Evolutionary conservation across 2,113 vertebrate species (phyloP), one percentile per base, ranked within the genome.

Genomic region (Gnathonemus echidnorhynchus): DNA sequence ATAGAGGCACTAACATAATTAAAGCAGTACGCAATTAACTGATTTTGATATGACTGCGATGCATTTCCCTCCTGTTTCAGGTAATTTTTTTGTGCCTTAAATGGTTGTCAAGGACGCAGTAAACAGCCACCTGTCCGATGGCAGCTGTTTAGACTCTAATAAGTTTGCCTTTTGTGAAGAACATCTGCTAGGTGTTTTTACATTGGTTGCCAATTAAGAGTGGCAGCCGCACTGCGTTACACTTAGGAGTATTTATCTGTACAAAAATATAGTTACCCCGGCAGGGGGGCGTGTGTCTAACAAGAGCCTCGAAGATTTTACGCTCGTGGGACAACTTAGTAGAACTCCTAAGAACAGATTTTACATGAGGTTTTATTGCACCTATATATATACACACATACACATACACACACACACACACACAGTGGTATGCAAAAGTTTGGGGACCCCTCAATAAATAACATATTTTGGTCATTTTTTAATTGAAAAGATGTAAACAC

Each of bases 51-150:
- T n/a, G 53, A 62, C 39, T 80, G 27, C 66, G 19, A 27, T 49
- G 27, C 45, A 45, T 80, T 7, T 19, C 45, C 88, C 74, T 48
- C 74, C 35, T 27, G 31, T 83, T 35, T 11, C 45, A 87, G 70
- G 83, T 89, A 58, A 90, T 88, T 83, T 90, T 70, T 66, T 86
- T 84, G 88, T 66, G 89, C 80, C 66, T 91, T 90, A 87, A 90
- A 91, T 86, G 91, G 70, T 86, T 62, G 84, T 91, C 88, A 90
- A 92, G 90, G 90, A 92, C 86, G 89, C 85, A 50, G 89, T 88
- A 83, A 90, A 56, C 88, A 88, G 77, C 92, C 92, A 92, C 92
- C 91, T 92, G 92, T 66, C 90, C 35, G 52, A 56, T 58, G 48
- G 42, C 92, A 92, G 88, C 91, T 93, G 92, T 39, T 88, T 27